Conservation (phyloP, 2,888 invertebrate genomes). For the Apomyelois bistriatella region DNA sequence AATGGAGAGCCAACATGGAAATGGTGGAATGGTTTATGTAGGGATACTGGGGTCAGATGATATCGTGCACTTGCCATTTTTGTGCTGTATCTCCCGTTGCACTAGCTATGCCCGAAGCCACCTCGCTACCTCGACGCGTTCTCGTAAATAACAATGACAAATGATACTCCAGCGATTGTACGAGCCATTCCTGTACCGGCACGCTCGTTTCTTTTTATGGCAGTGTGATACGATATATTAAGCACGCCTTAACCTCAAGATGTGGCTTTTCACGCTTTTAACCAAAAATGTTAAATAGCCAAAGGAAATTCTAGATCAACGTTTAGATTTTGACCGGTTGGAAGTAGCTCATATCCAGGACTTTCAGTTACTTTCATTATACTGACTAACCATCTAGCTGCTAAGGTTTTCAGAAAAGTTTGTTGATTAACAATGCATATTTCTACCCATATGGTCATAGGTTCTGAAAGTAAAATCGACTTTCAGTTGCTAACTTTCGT, state of each 20-base stretch:
- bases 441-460: no score
- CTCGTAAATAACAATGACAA: conserved; percentile 63
- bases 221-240: conserved; percentile 38
- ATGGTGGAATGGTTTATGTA: conserved; percentile 45
- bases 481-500: no score
- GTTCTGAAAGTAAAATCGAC: no score
- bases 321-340: no score
- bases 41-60: conserved; percentile 44
- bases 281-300: conserved; percentile 19
- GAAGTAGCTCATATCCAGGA: no score
- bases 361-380: no score
- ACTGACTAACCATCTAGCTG: no score
- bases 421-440: no score
- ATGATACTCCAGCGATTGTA: conserved; percentile 44
- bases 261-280: conserved; percentile 27
- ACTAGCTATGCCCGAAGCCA: conserved; percentile 35
- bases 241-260: conserved; percentile 29
- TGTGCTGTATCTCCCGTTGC: conserved; percentile 51
- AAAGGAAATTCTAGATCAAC: conserved; percentile 1
- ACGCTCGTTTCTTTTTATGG: conserved; percentile 49
- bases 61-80: conserved; percentile 66
- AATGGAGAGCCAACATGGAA: conserved; percentile 49
- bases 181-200: conserved; percentile 39
- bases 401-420: no score
- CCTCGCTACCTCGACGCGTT: conserved; percentile 37